Evolutionary conservation across 92 coral and sea anemone genomes (phyloP).

Genomic region (Porites divaricata): DNA sequence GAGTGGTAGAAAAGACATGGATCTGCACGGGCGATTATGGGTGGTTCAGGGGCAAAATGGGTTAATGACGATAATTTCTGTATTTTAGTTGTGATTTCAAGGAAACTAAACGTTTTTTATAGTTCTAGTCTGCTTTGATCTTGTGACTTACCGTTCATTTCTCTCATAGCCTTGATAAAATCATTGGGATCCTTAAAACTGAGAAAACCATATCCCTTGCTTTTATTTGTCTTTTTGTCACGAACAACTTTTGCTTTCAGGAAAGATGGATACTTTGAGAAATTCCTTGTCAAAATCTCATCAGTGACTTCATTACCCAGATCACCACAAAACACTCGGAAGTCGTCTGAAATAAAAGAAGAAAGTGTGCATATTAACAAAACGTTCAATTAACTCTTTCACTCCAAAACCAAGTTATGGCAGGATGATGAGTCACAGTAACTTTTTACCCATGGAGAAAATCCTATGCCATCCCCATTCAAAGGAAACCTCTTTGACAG

Average conservation of each 20-base stretch:
- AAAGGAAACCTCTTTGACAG: no score
- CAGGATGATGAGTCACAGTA: no score
- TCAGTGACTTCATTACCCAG: slow-evolving; percentile 99
- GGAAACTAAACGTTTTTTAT: not conserved
- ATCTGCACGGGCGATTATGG: no score
- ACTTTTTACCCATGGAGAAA: no score
- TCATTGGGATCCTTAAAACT: slow-evolving; percentile 98
- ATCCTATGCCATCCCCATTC: no score
- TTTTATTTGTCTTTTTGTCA: slow-evolving; percentile 91
- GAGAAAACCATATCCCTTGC: slow-evolving; percentile 96
- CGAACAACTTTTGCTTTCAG: slow-evolving; percentile 93
- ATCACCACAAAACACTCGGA: slow-evolving; percentile 96
- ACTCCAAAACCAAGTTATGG: no score
- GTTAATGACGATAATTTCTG: no score
- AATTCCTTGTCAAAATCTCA: slow-evolving; percentile 87
- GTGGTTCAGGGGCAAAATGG: no score
- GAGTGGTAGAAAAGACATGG: no score
- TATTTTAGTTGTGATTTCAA: no score
- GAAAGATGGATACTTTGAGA: slow-evolving; percentile 93
- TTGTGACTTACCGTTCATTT: slow-evolving; percentile 92
- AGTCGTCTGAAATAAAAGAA: slow-evolving; percentile 81
- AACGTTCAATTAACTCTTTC: not conserved
- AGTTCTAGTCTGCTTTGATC: not conserved
- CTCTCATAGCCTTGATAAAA: slow-evolving; percentile 98
- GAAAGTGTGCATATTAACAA: not conserved